Conservation (phyloP, 2,888 invertebrate species). For the Nephrotoma appendiculata region DNA sequence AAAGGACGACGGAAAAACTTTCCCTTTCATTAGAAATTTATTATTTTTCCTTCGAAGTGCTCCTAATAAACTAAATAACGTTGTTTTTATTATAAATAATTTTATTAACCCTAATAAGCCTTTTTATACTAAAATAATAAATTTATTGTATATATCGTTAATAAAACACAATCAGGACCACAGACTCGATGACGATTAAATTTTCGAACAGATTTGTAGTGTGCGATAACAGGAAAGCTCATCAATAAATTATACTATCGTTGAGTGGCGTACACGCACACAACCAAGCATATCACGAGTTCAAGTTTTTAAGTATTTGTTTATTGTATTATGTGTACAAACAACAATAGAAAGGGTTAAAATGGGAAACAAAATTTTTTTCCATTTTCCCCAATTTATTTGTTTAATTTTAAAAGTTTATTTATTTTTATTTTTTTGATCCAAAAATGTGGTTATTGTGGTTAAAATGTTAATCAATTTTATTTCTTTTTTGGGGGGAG, state of each 20-base stretch:
- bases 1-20: background rate
- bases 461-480: background rate
- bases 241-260: background rate
- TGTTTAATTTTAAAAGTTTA: background rate
- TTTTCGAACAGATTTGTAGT: background rate
- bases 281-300: background rate
- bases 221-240: background rate
- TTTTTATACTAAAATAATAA: no score
- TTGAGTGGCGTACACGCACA: background rate
- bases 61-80: background rate
- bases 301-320: background rate
- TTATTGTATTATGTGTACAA: background rate
- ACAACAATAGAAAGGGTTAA: background rate
- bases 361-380: background rate
- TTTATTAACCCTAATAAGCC: background rate
- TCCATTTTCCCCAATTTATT: background rate
- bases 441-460: background rate
- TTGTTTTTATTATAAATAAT: background rate
- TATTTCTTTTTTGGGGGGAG: background rate
- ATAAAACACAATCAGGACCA: background rate
- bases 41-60: background rate
- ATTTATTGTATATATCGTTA: background rate
- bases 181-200: background rate
- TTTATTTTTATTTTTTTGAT: background rate
- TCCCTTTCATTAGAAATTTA: background rate